Evolutionary conservation across 2,797 vertebrate genomes (phyloP), one percentile per base, ranked within the genome.

Genomic region (Ctenopoma kingsleyae): DNA sequence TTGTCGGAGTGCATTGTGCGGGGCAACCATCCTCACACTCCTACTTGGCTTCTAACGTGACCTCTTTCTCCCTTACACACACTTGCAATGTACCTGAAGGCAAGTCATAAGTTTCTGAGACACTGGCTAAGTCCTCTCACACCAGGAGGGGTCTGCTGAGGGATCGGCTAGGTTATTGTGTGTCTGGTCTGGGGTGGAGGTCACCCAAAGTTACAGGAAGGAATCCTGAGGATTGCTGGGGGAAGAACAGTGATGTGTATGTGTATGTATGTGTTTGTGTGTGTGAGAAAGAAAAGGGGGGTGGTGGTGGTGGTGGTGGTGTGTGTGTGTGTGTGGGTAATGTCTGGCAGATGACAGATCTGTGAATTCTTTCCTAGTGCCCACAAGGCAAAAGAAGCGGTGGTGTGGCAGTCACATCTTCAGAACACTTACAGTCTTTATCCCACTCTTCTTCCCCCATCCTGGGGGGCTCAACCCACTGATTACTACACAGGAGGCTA

Each of bases 401-500:
- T 83, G 85, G 73, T 88, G 87, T 80, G 58, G 81, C 67, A 75
- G 85, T 89, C 83, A 94, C 94, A 95, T 86, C 93, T 94, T 92
- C 91, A 93, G 94, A 95, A 97, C 96, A 98, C 95, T 96, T 89
- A 95, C 92, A 91, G 95, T 87, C 95, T 97, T 97, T 98, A 97
- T 98, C 93, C 92, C 78, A 86, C 78, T 89, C 81, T 67, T 90
- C 91, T 91, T 94, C 94, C 93, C 94, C 94, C 94, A 92, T 85
- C 78, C 94, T 86, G 81, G 78, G 83, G 94, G 95, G 93, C 93
- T 93, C 87, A 83, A 80, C 76, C 91, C 90, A 92, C 93, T 96
- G 95, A 98, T 98, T 96, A 97, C 95, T 94, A 97, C 95, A 95
- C 95, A 96, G 97, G 95, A 93, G 91, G 88, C 96, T 93, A 96